These are phyloP conservation scores for Nezara viridula DNA, from an alignment of 2,888 invertebrate genomes.

Conservation along the genomic window DNA sequence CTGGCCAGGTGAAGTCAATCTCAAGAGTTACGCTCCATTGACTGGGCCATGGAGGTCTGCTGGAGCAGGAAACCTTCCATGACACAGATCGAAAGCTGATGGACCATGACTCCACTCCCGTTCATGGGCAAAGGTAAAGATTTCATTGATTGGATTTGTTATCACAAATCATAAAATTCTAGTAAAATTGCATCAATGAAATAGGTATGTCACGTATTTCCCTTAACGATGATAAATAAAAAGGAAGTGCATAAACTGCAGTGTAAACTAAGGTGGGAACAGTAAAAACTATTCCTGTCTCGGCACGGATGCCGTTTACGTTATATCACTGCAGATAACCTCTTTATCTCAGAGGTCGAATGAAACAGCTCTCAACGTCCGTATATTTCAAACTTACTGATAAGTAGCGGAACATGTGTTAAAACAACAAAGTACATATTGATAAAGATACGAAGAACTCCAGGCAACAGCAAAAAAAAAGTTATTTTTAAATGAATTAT, in stretches of 20 bases:
- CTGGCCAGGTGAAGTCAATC: background rate
- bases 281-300: background rate
- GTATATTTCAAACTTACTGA: conserved; percentile 1
- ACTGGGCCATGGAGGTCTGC: background rate
- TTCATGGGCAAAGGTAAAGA: background rate
- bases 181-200: too few relatives aligned
- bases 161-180: background rate
- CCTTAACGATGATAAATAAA: too few relatives aligned
- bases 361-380: background rate
- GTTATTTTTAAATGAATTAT: too few relatives aligned
- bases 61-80: background rate
- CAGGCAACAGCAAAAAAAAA: background rate
- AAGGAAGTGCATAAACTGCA: background rate
- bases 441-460: background rate
- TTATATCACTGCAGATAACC: background rate
- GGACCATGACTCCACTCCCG: background rate
- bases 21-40: conserved; percentile 27
- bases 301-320: background rate
- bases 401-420: background rate
- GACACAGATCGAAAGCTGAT: background rate
- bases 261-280: background rate
- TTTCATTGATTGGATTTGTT: background rate
- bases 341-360: conserved; percentile 4
- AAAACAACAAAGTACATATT: background rate
- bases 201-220: too few relatives aligned